Conservation (phyloP, 2,113 vertebrate genomes). For the Pipra filicauda region DNA sequence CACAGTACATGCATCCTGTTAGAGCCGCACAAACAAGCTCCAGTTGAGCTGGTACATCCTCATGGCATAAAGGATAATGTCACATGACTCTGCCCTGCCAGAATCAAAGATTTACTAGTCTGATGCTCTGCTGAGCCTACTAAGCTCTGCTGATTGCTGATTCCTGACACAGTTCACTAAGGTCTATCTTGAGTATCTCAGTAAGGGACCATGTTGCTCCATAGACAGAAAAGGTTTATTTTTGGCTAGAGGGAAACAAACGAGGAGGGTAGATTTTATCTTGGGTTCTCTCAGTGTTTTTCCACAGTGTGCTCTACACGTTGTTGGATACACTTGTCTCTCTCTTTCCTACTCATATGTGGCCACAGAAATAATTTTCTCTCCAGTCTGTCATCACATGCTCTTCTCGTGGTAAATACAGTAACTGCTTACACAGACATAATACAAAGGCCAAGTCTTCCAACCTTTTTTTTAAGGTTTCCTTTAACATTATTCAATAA, state of each 20-base stretch:
- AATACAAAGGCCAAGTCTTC: neutral
- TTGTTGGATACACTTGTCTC: neutral
- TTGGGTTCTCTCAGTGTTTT: neutral
- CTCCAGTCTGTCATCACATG: neutral
- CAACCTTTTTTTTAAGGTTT: neutral
- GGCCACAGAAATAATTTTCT: neutral
- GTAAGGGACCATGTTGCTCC: neutral
- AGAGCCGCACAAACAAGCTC: neutral
- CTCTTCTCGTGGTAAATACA: neutral
- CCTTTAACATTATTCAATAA: neutral
- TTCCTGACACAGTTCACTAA: neutral
- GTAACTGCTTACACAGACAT: neutral
- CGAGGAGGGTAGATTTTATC: neutral
- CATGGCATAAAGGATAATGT: neutral
- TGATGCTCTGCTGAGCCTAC: neutral
- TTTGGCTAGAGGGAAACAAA: neutral
- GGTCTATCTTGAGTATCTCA: neutral
- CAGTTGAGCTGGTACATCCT: neutral
- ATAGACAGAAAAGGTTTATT: neutral
- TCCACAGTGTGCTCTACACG: neutral
- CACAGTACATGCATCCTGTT: neutral
- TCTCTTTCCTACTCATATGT: neutral
- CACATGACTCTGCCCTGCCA: neutral
- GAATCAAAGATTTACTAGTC: neutral
- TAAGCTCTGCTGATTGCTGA: neutral